Evolutionary conservation across 2,888 invertebrate species (phyloP).

Genomic region (Synanthedon myopaeformis): DNA sequence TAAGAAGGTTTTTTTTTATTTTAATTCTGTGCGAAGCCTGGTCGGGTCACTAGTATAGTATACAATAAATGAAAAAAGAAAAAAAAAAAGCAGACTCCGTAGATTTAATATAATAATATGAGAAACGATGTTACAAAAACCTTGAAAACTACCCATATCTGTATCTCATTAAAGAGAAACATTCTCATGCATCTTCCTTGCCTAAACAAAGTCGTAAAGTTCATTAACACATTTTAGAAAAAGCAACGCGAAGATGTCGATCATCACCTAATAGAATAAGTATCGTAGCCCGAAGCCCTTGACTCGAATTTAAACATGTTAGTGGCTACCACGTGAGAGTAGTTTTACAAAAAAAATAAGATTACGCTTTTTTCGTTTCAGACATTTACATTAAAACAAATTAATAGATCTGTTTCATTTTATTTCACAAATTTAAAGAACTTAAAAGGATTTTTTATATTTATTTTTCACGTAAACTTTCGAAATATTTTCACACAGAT

Average conservation of each 20-base stretch:
- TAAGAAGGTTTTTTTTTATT: too few relatives aligned
- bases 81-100: too few relatives aligned
- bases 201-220: not conserved
- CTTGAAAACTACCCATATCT: too few relatives aligned
- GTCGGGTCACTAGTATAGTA: slow-evolving; percentile 1
- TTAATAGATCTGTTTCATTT: too few relatives aligned
- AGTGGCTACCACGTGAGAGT: not conserved
- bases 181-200: slow-evolving; percentile 2
- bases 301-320: not conserved
- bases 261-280: slow-evolving; percentile 18
- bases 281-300: slow-evolving; percentile 7
- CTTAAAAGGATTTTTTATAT: too few relatives aligned
- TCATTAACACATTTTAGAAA: slow-evolving; percentile 8
- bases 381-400: too few relatives aligned
- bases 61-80: not conserved
- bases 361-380: not conserved
- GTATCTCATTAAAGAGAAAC: slow-evolving; percentile 2
- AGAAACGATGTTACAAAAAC: too few relatives aligned
- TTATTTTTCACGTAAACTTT: too few relatives aligned
- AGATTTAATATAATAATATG: too few relatives aligned
- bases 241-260: slow-evolving; percentile 26
- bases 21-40: too few relatives aligned
- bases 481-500: too few relatives aligned
- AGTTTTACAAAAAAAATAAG: not conserved
- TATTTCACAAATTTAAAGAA: too few relatives aligned